Base-by-base conservation (phyloP, 2,113 vertebrate genomes). In the Xyliphius kryptos region DNA sequence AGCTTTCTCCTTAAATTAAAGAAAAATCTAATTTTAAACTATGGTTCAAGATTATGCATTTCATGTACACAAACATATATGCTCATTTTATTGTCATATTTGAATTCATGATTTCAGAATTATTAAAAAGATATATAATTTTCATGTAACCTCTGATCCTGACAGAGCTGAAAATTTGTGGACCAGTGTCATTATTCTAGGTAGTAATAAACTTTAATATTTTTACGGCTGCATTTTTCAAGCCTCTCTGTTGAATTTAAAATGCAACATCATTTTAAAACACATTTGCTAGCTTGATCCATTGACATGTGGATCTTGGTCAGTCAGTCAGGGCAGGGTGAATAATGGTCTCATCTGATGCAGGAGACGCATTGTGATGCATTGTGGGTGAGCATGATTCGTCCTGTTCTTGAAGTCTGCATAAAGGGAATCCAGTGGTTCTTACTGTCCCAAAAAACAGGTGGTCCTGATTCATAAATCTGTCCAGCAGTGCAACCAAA, bases 381-480 rank as follows among this genome's bases (percentile, higher is more conserved):
- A 22, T 15, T 6, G 40, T 44, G 40, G 40, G 20, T 5, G 40
- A 22, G 19, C 2, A 20, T 22, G 19, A 58, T 44, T 58, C 13
- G 26, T 67, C 66, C 59, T 55, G 56, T 47, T 47, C 56, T 52
- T 67, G 40, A 51, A 67, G 55, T 60, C 26, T 43, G 38, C 56
- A 44, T 48, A 47, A 12, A 67, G 43, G 3, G 46, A 41, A 21
- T 66, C 53, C 43, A 56, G 20, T 12, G 1, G 36, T 58, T 47
- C 56, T 48, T 57, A 56, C 48, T 37, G 56, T 55, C 51, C 22
- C 62, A 36, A 52, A 37, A 66, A 66, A 61, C 56, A 65, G 68
- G 62, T 70, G 68, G 62, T 61, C 62, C 9, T 37, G 32, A 47
- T 6, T 49, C 56, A 70, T 70, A 66, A 66, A 70, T 65, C 62